Evolutionary conservation across 2,113 vertebrate genomes (phyloP).

Genomic region (Hyperopisus bebe): DNA sequence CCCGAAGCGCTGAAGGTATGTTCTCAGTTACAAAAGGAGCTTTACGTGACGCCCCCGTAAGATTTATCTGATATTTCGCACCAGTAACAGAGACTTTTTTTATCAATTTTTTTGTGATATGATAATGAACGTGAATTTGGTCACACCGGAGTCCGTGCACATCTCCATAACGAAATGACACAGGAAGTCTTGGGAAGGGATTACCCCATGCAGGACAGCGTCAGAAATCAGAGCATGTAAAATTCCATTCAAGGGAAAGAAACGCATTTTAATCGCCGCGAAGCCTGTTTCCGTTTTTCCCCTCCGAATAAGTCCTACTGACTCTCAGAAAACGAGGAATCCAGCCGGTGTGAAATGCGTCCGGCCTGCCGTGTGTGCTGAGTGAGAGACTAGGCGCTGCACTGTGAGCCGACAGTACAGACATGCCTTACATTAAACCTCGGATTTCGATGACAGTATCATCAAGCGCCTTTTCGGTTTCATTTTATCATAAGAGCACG

Average conservation of each 20-base stretch:
- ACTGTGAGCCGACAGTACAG: neutral
- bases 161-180: neutral
- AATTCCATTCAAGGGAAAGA: neutral
- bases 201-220: neutral
- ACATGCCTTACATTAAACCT: neutral
- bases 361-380: neutral
- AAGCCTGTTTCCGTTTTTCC: neutral
- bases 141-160: neutral
- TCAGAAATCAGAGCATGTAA: neutral
- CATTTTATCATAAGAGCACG: neutral
- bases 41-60: neutral
- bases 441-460: neutral
- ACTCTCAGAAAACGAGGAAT: neutral
- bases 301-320: neutral
- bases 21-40: neutral
- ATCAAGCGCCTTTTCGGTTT: neutral
- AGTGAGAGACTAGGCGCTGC: neutral
- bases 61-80: neutral
- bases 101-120: neutral
- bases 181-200: neutral
- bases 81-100: neutral
- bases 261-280: neutral
- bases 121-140: neutral
- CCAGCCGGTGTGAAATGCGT: neutral
- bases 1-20: neutral